Evolutionary conservation across 2,797 vertebrate species (phyloP).

Genomic region (Hoplostethus mediterraneus): DNA sequence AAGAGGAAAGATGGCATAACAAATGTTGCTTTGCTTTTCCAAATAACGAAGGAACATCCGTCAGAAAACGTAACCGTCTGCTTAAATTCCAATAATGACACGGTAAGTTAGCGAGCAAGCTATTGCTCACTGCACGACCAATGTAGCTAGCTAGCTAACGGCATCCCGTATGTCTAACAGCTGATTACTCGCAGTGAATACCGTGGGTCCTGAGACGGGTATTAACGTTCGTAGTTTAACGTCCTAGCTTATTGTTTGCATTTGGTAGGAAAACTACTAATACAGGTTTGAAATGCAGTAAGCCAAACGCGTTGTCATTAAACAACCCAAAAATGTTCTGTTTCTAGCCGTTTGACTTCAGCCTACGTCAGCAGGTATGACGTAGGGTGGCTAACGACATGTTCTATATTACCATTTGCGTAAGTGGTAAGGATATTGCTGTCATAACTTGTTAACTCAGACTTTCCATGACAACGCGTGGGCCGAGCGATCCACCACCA

Average conservation of each 20-base stretch:
- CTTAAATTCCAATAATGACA: constrained; percentile 48
- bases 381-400: constrained; percentile 21
- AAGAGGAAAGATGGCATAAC: constrained; percentile 33
- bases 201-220: background rate
- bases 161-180: constrained; percentile 70
- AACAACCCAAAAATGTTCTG: background rate
- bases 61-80: background rate
- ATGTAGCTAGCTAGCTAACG: constrained; percentile 57
- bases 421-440: background rate
- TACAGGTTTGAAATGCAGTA: background rate
- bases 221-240: background rate
- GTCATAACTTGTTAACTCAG: background rate
- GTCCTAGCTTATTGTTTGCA: too few species aligned
- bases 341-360: constrained; percentile 4
- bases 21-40: constrained; percentile 1
- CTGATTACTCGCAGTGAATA: constrained; percentile 50
- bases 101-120: constrained; percentile 61
- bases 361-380: constrained; percentile 58
- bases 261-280: too few species aligned
- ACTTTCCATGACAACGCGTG: background rate
- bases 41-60: background rate
- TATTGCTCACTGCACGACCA: background rate
- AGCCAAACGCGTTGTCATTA: background rate
- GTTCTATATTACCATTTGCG: background rate
- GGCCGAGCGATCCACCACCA: background rate